Evolutionary conservation across 2,888 invertebrate species (phyloP).

Genomic region (Xanthia icteritia): DNA sequence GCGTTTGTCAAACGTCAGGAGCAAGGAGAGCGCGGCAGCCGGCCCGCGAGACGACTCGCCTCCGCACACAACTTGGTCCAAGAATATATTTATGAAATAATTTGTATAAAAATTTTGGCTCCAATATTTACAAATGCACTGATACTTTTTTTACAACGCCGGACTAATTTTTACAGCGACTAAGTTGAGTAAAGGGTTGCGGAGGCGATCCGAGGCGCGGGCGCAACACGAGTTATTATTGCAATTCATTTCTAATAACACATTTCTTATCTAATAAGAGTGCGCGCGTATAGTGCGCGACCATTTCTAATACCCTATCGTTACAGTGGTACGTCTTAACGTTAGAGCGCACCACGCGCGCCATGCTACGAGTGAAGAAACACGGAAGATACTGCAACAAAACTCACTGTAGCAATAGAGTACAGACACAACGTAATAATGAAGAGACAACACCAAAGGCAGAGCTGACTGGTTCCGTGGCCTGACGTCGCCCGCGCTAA

Average conservation of each 20-base stretch:
- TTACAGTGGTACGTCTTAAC: slow-evolving; percentile 81
- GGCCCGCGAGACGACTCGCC: slow-evolving; percentile 67
- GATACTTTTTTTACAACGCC: slow-evolving; percentile 87
- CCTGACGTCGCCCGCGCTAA: slow-evolving; percentile 81
- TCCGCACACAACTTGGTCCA: slow-evolving; percentile 81
- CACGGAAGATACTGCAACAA: slow-evolving; percentile 84
- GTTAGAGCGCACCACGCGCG: slow-evolving; percentile 52
- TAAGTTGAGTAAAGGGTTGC: slow-evolving; percentile 79
- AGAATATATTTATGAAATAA: slow-evolving; percentile 87
- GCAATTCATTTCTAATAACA: slow-evolving; percentile 88
- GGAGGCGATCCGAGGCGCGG: slow-evolving; percentile 71
- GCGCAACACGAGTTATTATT: slow-evolving; percentile 73
- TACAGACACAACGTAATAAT: slow-evolving; percentile 81
- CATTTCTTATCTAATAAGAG: slow-evolving; percentile 87
- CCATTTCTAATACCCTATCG: slow-evolving; percentile 83
- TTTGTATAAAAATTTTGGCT: slow-evolving; percentile 90
- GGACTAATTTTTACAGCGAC: slow-evolving; percentile 87
- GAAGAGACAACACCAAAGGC: slow-evolving; percentile 89
- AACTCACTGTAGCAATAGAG: slow-evolving; percentile 88
- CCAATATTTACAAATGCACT: slow-evolving; percentile 88
- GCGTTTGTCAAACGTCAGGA: slow-evolving; percentile 41
- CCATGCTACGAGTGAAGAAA: slow-evolving; percentile 72
- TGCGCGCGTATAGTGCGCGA: slow-evolving; percentile 85
- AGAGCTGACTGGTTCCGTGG: slow-evolving; percentile 81
- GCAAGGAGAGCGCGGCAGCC: slow-evolving; percentile 62